Base-by-base conservation (phyloP, 1,140 invertebrate species). In the Capitella teleta region DNA sequence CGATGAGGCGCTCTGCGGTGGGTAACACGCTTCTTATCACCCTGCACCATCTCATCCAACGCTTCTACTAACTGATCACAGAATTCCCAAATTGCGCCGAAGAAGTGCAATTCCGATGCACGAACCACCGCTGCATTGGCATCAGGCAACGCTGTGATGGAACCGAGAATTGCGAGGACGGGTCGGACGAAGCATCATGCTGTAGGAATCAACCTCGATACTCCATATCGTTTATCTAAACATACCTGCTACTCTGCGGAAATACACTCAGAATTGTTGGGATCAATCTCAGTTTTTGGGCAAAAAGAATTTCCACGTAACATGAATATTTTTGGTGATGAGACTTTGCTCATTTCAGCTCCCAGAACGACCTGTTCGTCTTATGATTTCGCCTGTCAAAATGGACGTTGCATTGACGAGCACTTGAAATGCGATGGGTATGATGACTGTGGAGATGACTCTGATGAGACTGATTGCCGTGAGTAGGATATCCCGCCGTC, bases 371-470 rank as follows among this genome's bases (percentile, higher is more conserved):
- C n/a, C n/a, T n/a, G n/a, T n/a, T n/a, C n/a, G n/a, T n/a, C n/a
- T n/a, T n/a, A n/a, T n/a, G 63, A 77, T 70, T 87, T 83, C 74
- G 45, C 47, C 36, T 77, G 75, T 46, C n/a, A 24, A 8, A 40
- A 46, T 16, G 51, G 51, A 3, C 26, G 23, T 2, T 96, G 92
- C 58, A 84, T 96, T 56, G 89, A 88, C 0, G 86, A 83, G 65
- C 82, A 80, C 53, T 94, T 85, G 74, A 87, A 93, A 55, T 97
- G 92, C 65, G 92, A 97, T 66, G 75, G 78, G 36, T 78, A 86
- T 56, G 76, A 76, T 46, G 92, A 96, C 66, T 95, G 90, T 73
- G 62, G 57, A 52, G 90, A 94, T 64, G 78, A 79, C 46, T 84
- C 82, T 55, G 92, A 96, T 73, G 90, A 93, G 78, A 73, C 85